Base-by-base conservation (phyloP, 2,888 invertebrate species). In the Anoncus sp. region DNA sequence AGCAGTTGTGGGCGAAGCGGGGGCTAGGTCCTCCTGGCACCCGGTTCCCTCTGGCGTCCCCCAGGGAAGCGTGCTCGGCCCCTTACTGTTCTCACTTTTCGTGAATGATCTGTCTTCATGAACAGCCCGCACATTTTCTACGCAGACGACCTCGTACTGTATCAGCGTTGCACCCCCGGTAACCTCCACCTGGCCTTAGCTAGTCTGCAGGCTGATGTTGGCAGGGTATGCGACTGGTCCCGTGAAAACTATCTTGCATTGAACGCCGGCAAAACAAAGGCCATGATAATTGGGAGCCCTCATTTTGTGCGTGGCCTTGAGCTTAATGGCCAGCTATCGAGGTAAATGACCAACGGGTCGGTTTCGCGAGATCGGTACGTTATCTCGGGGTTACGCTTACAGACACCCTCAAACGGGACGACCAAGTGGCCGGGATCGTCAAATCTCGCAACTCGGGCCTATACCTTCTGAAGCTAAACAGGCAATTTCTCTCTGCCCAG, bases 41-140 rank as follows among this genome's bases (percentile, higher is more conserved):
- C 3, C 24, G 9, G 16, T 47, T 1, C 4, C n/a, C 18, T 43
- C 71, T 0, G 66, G 77, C 1, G 77, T 77, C 0, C 67, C 67
- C 0, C 67, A 67, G 47, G 73, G 73, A 10, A 72, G 67, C 35
- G 73, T 77, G 3, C 55, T 77, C 3, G 63, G 72, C 0, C 65
- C 38, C 1, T 20, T 51, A 20, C 16, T 40, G 6, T 67, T 22
- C 18, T 67, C 55, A 4, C 35, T 53, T 9, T 67, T 38, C 38
- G 40, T 40, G 3, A 53, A 51, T 40, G 55, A 40, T 9, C 55
- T 67, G 38, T 43, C 16, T 3, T 10, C 40, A 5, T 40, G n/a
- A 40, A 12, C n/a, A 40, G 40, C 12, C 40, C 2, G 3, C 40
- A 40, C 40, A 10, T 40, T 3, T 40, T 40, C 40, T 40, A 40